Conservation (phyloP, 1,140 invertebrate genomes). For the Polyergus mexicanus region DNA sequence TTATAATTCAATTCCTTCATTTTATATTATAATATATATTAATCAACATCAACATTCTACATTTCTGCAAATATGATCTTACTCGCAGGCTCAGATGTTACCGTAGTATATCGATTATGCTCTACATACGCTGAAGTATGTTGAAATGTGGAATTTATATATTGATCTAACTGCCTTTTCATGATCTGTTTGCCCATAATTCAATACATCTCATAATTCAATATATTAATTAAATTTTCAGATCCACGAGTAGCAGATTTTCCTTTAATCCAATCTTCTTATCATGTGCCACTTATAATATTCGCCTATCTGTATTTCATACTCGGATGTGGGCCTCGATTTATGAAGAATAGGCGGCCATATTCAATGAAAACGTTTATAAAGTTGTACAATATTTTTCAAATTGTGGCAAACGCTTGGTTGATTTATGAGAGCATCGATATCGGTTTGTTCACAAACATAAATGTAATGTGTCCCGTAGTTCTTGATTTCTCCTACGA, state of each 20-base stretch:
- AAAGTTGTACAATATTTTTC: slow-evolving; percentile 88
- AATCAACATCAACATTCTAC: neutral
- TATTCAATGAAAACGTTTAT: slow-evolving; percentile 88
- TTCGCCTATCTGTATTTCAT: slow-evolving; percentile 85
- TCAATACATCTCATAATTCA: too few relatives aligned
- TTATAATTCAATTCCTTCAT: too few relatives aligned
- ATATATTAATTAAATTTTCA: slow-evolving; percentile 42
- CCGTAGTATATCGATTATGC: neutral
- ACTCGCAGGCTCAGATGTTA: neutral
- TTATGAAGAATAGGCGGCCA: slow-evolving; percentile 89
- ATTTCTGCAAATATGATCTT: neutral
- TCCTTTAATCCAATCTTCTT: slow-evolving; percentile 36
- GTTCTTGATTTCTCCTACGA: slow-evolving; percentile 31
- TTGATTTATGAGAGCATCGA: slow-evolving; percentile 82
- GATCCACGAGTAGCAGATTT: slow-evolving; percentile 54
- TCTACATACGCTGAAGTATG: neutral
- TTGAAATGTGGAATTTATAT: neutral
- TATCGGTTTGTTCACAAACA: slow-evolving; percentile 67
- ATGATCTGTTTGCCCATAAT: neutral
- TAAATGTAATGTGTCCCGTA: slow-evolving; percentile 76
- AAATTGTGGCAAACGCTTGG: slow-evolving; percentile 86
- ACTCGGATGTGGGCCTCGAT: slow-evolving; percentile 85
- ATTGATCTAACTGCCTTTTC: neutral
- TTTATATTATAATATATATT: neutral
- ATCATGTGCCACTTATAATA: slow-evolving; percentile 37